These are phyloP conservation scores for Corvus cornix DNA, from an alignment of 2,113 vertebrate species.

Conservation along the genomic window DNA sequence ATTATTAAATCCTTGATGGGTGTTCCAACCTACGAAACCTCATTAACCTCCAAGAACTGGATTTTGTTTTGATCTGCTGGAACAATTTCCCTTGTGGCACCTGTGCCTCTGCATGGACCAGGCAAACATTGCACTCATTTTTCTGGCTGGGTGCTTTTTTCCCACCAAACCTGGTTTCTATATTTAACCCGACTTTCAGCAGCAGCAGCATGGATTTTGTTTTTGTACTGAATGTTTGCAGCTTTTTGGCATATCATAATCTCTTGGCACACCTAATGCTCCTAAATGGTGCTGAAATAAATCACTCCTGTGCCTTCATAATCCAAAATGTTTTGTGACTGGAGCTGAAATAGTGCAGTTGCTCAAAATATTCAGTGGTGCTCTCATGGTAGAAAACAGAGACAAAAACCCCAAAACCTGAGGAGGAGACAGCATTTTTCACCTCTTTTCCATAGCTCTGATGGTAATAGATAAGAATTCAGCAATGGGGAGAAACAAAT, in stretches of 20 bases:
- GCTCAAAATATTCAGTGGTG: background rate
- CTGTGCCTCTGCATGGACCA: background rate
- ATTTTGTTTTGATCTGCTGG: background rate
- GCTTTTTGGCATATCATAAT: background rate
- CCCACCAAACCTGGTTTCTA: background rate
- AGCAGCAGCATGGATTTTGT: background rate
- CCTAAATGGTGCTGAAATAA: background rate
- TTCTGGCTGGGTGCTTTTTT: background rate
- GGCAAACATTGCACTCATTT: background rate
- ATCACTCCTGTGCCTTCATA: background rate
- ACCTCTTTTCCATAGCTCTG: background rate
- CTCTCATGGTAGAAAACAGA: background rate
- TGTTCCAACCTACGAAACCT: background rate
- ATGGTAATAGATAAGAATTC: background rate
- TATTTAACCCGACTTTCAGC: conserved; percentile 2
- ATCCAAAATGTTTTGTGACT: background rate
- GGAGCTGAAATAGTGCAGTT: background rate
- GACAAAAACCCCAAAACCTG: background rate
- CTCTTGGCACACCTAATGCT: background rate
- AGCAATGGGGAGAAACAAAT: accelerated
- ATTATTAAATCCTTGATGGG: background rate
- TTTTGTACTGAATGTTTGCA: conserved; percentile 2
- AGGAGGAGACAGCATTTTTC: background rate
- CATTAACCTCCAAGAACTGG: background rate
- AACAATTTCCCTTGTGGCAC: background rate